Conservation (phyloP, 2,888 invertebrate genomes). For the Ophioninae sp. region DNA sequence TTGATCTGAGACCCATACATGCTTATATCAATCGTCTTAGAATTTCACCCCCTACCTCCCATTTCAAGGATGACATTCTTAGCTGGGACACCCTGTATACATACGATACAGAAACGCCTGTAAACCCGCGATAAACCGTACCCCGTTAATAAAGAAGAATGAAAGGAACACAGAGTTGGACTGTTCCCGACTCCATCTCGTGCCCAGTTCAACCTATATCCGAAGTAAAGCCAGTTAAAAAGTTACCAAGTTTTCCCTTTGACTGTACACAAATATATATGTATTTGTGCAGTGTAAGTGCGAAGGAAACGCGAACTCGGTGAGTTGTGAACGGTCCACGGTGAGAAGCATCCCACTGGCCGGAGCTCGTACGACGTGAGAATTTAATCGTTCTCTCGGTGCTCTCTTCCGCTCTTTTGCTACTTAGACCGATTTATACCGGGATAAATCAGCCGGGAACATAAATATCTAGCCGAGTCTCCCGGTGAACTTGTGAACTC, state of each 20-base stretch:
- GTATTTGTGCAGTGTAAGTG: neutral
- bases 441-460: conserved; percentile 69
- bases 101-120: conserved; percentile 21
- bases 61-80: too few relatives aligned
- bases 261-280: conserved; percentile 14
- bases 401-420: conserved; percentile 51
- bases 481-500: conserved; percentile 10
- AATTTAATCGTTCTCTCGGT: conserved; percentile 65
- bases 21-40: too few relatives aligned
- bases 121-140: conserved; percentile 50
- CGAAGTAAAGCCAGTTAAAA: conserved; percentile 55
- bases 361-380: conserved; percentile 47
- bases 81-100: neutral
- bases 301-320: conserved; percentile 32
- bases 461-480: conserved; percentile 68
- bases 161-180: conserved; percentile 40
- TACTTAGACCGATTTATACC: conserved; percentile 64
- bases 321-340: conserved; percentile 57
- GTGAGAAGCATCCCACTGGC: conserved; percentile 51
- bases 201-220: conserved; percentile 1
- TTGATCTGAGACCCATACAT: too few relatives aligned
- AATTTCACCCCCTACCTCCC: too few relatives aligned
- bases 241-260: conserved; percentile 54
- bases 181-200: conserved; percentile 30
- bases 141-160: conserved; percentile 55